These are phyloP conservation scores for Cynopterus brachyotis DNA, from an alignment of 2,113 vertebrate species.

Conservation along the genomic window DNA sequence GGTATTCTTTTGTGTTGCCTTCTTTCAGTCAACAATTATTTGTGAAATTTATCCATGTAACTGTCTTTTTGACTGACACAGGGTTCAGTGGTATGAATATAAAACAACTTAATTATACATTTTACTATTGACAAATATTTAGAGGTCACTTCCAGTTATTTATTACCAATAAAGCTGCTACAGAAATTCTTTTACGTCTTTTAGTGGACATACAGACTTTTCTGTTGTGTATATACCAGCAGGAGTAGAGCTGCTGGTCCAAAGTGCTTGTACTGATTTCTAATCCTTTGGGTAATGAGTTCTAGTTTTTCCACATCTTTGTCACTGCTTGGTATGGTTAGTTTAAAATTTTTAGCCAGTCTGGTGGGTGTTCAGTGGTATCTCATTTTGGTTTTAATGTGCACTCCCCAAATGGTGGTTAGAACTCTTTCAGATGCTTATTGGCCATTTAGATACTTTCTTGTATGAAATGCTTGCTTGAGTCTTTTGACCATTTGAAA, in stretches of 20 bases:
- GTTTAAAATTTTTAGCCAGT: not conserved
- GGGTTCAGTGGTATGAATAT: not conserved
- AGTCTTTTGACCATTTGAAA: not conserved
- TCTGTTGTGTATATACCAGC: not conserved
- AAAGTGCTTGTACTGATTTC: not conserved
- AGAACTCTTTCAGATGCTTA: not conserved
- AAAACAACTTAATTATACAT: not conserved
- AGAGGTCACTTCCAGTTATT: not conserved
- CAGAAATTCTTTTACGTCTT: constrained; percentile 1
- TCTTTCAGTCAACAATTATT: constrained; percentile 8
- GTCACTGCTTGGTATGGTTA: not conserved
- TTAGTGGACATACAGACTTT: not conserved
- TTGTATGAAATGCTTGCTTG: not conserved
- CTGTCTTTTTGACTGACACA: not conserved
- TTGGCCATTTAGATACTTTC: not conserved
- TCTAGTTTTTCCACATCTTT: constrained; percentile 21
- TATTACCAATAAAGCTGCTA: not conserved
- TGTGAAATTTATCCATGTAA: not conserved
- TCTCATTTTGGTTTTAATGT: not conserved
- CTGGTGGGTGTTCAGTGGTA: not conserved
- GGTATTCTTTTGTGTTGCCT: not conserved
- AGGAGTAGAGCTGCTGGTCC: not conserved
- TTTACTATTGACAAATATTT: not conserved
- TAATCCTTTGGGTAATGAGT: not conserved
- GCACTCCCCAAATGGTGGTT: not conserved